phyloP scores from a whole-genome alignment of 2,797 vertebrate genomes.

The Spheniscus humboldti region DNA sequence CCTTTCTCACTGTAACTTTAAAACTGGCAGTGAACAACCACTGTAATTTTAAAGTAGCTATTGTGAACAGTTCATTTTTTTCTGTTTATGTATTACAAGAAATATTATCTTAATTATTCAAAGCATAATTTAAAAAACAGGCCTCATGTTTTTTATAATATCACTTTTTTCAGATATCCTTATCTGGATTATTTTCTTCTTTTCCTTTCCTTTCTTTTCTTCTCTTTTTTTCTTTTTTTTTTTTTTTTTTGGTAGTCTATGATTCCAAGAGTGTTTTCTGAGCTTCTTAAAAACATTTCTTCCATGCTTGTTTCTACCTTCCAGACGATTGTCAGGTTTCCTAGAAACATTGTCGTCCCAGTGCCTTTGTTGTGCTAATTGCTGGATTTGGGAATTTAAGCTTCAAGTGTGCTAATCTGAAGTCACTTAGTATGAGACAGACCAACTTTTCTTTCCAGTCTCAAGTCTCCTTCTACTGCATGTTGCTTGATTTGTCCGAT shows the following conservation, averaged over 20 bases:
- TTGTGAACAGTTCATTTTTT: accelerated
- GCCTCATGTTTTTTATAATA: neutral
- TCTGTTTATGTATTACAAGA: neutral
- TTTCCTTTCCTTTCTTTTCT: too few species aligned
- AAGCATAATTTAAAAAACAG: neutral
- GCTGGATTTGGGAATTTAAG: neutral
- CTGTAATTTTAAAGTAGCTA: neutral
- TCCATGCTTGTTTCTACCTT: neutral
- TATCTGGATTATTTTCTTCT: neutral
- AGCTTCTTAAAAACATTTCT: neutral
- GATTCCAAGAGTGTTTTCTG: neutral
- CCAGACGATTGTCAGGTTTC: neutral
- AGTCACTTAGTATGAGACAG: neutral
- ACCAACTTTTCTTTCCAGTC: neutral
- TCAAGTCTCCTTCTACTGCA: neutral
- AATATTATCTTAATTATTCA: neutral
- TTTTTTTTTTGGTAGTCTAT: neutral
- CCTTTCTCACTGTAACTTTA: neutral
- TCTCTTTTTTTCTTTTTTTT: too few species aligned
- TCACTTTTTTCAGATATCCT: neutral
- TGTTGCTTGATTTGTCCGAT: neutral
- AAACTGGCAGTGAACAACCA: neutral
- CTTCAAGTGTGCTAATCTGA: neutral
- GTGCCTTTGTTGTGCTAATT: neutral
- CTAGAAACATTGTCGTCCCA: neutral